Evolutionary conservation across 2,888 invertebrate species (phyloP).

Genomic region (Folsomia candida): DNA sequence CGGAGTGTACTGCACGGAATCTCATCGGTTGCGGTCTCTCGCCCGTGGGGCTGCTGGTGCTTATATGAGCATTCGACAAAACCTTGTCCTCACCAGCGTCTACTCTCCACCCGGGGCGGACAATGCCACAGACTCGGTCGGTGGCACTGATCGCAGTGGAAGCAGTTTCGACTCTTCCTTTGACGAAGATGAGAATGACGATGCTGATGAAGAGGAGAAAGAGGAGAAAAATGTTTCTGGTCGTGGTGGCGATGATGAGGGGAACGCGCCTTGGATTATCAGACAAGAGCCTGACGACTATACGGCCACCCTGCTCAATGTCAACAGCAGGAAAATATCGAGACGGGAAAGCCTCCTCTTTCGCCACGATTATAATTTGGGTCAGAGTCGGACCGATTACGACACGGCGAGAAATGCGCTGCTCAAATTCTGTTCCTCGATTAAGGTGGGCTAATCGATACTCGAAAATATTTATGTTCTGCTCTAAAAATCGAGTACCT

Average conservation of each 20-base stretch:
- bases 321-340: slow-evolving; percentile 21
- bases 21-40: slow-evolving; percentile 72
- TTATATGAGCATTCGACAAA: slow-evolving; percentile 65
- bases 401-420: slow-evolving; percentile 44
- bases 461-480: too few species aligned
- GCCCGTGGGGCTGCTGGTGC: slow-evolving; percentile 72
- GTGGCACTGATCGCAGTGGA: neutral
- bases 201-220: slow-evolving; percentile 26
- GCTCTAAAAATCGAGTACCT: too few species aligned
- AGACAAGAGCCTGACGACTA: slow-evolving; percentile 27
- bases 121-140: neutral
- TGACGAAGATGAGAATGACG: slow-evolving; percentile 26
- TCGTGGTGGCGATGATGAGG: slow-evolving; percentile 13
- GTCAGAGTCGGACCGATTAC: slow-evolving; percentile 37
- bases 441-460: slow-evolving; percentile 48
- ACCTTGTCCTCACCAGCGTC: slow-evolving; percentile 51
- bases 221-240: slow-evolving; percentile 17
- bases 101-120: slow-evolving; percentile 24
- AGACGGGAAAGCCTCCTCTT: slow-evolving; percentile 46
- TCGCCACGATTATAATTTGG: slow-evolving; percentile 43
- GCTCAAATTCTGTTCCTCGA: slow-evolving; percentile 44
- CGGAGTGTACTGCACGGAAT: slow-evolving; percentile 68
- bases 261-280: slow-evolving; percentile 28
- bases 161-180: slow-evolving; percentile 1
- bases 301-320: slow-evolving; percentile 37